phyloP scores from a whole-genome alignment of 92 coral and sea anemone species.

The Porites lobata region DNA sequence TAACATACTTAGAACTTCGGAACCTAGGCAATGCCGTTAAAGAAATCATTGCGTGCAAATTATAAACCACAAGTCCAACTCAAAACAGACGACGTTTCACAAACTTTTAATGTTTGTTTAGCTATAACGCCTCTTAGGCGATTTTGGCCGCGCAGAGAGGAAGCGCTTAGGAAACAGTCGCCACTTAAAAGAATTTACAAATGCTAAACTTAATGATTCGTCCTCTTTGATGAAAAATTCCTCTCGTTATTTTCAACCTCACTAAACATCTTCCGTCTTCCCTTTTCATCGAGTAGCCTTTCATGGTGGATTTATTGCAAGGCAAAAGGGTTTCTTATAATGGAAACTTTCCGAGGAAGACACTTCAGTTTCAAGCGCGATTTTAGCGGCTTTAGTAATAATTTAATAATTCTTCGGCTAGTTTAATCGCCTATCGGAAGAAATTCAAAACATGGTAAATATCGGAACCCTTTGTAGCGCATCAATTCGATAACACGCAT shows the following conservation, averaged over 20 bases:
- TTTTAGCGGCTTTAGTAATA: background rate
- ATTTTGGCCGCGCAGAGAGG: constrained; percentile 26
- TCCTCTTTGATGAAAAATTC: background rate
- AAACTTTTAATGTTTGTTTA: constrained; percentile 37
- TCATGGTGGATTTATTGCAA: background rate
- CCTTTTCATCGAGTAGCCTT: no score
- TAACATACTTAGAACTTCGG: background rate
- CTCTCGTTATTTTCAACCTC: background rate
- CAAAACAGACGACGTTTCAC: background rate
- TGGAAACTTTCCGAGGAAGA: background rate
- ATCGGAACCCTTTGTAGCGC: constrained; percentile 44
- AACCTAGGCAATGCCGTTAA: background rate
- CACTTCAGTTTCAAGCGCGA: background rate
- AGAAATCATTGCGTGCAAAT: constrained; percentile 13
- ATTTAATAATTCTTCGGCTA: constrained; percentile 15
- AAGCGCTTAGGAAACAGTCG: constrained; percentile 29
- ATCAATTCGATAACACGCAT: constrained; percentile 21
- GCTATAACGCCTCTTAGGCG: constrained; percentile 26
- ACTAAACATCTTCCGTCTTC: no score
- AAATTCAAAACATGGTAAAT: constrained; percentile 27
- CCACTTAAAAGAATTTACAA: constrained; percentile 16
- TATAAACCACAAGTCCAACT: constrained; percentile 24
- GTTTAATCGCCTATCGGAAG: constrained; percentile 32
- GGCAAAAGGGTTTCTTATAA: background rate
- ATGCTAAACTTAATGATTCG: constrained; percentile 9